Percentiles rank a stretch among this genome's conserved stretches.
These are phyloP conservation scores for Alectoris magna DNA, from an alignment of 2,797 vertebrate genomes.

Conservation along the genomic window DNA sequence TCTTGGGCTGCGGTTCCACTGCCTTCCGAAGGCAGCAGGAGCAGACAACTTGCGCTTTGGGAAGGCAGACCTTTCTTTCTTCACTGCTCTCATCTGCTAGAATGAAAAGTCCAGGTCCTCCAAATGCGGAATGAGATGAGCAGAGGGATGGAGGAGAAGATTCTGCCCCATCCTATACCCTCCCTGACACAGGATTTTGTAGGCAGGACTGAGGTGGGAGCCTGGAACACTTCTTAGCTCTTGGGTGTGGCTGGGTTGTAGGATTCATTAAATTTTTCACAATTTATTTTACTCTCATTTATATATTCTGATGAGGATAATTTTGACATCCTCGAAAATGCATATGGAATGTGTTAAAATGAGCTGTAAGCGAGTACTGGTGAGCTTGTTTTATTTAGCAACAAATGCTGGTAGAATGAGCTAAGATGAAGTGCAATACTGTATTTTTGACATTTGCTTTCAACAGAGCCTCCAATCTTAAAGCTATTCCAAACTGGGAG, in stretches of 20 bases:
- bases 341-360: not conserved
- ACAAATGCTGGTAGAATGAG: conserved; percentile 2
- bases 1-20: conserved; percentile 60
- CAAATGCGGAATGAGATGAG: not conserved
- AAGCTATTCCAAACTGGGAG: conserved; percentile 42
- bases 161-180: not conserved
- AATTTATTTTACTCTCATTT: not conserved
- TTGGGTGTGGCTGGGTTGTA: conserved; percentile 22
- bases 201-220: not conserved
- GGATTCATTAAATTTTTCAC: not conserved
- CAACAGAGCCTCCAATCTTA: not conserved
- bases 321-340: not conserved
- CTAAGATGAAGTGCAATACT: conserved; percentile 1
- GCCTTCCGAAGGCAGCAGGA: not conserved
- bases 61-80: conserved; percentile 14
- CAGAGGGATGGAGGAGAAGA: not conserved
- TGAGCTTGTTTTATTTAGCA: conserved; percentile 2
- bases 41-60: conserved; percentile 10
- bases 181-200: not conserved
- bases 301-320: not conserved
- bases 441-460: conserved; percentile 24
- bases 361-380: not conserved
- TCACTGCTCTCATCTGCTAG: not conserved
- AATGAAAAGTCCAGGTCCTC: not conserved
- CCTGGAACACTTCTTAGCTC: not conserved